These are phyloP conservation scores for Poicephalus meyeri DNA, from an alignment of 2,113 vertebrate genomes.

Conservation along the genomic window DNA sequence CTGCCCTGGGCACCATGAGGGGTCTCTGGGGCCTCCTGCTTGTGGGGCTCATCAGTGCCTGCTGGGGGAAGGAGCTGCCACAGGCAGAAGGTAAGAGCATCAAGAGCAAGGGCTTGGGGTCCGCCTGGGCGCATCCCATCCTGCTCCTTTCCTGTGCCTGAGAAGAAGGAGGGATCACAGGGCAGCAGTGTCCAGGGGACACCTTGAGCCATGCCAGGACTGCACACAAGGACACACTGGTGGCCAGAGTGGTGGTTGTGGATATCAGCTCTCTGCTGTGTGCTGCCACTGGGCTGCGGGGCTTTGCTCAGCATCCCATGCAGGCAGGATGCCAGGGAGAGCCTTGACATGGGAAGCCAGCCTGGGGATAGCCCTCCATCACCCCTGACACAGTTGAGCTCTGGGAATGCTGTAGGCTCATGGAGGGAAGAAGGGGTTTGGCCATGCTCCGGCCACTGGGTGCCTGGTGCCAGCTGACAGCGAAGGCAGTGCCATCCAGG, in stretches of 20 bases:
- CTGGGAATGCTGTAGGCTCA: not conserved
- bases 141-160: not conserved
- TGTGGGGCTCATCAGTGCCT: not conserved
- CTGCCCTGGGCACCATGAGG: slow-evolving; percentile 45
- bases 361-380: not conserved
- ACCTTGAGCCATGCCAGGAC: fast-evolving
- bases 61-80: not conserved
- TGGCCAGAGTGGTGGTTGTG: not conserved
- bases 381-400: not conserved
- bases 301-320: not conserved
- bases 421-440: not conserved
- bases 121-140: fast-evolving
- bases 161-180: fast-evolving
- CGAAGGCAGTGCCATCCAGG: fast-evolving
- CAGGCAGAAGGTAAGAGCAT: not conserved
- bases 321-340: not conserved
- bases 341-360: not conserved
- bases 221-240: not conserved
- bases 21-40: slow-evolving; percentile 43
- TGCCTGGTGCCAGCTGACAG: not conserved
- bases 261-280: not conserved
- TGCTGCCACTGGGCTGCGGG: fast-evolving
- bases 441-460: fast-evolving
- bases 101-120: fast-evolving
- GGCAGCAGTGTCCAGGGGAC: not conserved